These are phyloP conservation scores for Mimas tiliae DNA, from an alignment of 2,888 invertebrate species.

Conservation along the genomic window DNA sequence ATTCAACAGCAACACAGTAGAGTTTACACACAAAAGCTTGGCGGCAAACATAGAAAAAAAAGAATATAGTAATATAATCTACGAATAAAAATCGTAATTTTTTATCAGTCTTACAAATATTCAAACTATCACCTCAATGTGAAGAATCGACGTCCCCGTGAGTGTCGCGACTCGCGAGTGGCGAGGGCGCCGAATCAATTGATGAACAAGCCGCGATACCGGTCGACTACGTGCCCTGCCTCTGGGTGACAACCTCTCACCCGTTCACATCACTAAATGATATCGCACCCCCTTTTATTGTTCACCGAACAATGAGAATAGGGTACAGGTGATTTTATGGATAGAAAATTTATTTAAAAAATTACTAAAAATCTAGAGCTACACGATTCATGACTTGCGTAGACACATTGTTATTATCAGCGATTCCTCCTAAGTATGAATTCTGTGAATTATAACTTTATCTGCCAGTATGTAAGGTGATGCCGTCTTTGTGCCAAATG, in stretches of 20 bases:
- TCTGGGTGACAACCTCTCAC: conserved; percentile 59
- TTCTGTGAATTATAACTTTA: too few species aligned
- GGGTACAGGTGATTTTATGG: background rate
- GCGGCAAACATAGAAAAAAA: background rate
- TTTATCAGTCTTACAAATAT: background rate
- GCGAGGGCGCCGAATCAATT: conserved; percentile 66
- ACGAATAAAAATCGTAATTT: background rate
- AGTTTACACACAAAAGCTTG: too few species aligned
- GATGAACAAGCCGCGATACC: conserved; percentile 76
- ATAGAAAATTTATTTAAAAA: background rate
- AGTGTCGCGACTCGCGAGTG: conserved; percentile 44
- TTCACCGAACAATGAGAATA: conserved; percentile 36
- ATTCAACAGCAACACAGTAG: too few species aligned
- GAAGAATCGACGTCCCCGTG: conserved; percentile 55
- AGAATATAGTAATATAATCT: conserved; percentile 23
- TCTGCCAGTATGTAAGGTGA: too few species aligned
- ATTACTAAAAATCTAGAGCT: too few species aligned
- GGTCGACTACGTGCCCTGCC: conserved; percentile 71
- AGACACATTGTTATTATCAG: too few species aligned
- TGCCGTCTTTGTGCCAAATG: too few species aligned
- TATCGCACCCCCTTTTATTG: conserved; percentile 41
- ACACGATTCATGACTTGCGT: too few species aligned
- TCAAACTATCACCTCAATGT: conserved; percentile 30
- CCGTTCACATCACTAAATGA: conserved; percentile 39
- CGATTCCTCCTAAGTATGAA: too few species aligned